Evolutionary conservation across 92 coral and sea anemone species (phyloP).

Genomic region (Pocillopora meandrina): DNA sequence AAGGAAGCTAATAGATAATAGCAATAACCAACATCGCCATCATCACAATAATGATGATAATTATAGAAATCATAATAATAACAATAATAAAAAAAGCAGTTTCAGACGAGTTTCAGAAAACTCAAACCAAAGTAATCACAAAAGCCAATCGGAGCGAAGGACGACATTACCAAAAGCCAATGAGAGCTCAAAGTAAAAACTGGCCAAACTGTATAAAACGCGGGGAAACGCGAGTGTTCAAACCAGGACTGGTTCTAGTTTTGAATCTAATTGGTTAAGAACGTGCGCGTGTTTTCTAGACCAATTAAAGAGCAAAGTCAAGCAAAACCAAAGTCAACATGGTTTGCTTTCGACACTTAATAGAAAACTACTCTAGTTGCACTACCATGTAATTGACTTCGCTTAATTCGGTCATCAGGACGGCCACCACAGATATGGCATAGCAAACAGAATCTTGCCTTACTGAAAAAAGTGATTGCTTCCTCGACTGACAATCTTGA

Average conservation of each 20-base stretch:
- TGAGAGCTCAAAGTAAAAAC: too few species aligned
- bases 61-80: too few species aligned
- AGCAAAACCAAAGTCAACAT: too few species aligned
- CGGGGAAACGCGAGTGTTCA: too few species aligned
- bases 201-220: too few species aligned
- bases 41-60: too few species aligned
- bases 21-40: too few species aligned
- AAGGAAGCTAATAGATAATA: background rate
- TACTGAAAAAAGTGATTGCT: background rate
- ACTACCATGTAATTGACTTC: background rate
- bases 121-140: background rate
- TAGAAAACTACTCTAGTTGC: background rate
- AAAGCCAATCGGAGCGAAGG: background rate
- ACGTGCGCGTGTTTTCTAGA: too few species aligned
- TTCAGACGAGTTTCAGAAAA: background rate
- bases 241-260: too few species aligned
- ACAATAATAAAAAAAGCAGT: background rate
- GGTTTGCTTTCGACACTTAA: background rate
- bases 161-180: too few species aligned
- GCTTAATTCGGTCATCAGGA: background rate
- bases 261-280: too few species aligned
- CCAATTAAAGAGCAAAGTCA: too few species aligned
- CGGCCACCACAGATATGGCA: background rate
- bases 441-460: conserved; percentile 26
- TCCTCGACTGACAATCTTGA: conserved; percentile 6